Evolutionary conservation across 2,113 vertebrate genomes (phyloP).

Genomic region (Oceanodroma tethys): DNA sequence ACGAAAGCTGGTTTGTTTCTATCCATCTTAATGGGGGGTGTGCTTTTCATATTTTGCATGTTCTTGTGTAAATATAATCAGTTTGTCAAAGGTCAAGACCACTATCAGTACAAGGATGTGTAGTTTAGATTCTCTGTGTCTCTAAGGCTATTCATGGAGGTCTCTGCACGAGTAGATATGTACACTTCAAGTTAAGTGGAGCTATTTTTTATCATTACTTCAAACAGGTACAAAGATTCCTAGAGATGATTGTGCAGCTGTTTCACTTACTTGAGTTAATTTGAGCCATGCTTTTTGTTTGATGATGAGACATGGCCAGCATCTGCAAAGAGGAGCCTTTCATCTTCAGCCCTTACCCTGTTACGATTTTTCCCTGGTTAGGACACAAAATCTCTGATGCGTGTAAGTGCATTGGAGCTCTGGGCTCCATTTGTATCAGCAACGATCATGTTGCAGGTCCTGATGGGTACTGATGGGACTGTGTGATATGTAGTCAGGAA

Average conservation of each 20-base stretch:
- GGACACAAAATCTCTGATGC: not conserved
- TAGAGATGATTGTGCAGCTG: not conserved
- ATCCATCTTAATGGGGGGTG: rapidly evolving
- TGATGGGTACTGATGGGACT: not conserved
- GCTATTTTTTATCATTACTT: not conserved
- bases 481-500: not conserved
- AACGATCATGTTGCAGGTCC: not conserved
- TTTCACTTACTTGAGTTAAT: not conserved
- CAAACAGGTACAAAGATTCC: not conserved
- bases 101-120: rapidly evolving
- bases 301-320: not conserved
- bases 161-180: not conserved
- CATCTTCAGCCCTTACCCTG: not conserved
- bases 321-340: not conserved
- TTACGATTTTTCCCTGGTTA: not conserved
- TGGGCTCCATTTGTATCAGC: not conserved
- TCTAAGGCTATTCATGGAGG: not conserved
- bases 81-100: not conserved
- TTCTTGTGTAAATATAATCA: not conserved
- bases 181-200: not conserved
- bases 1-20: not conserved
- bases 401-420: not conserved
- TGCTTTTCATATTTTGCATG: not conserved
- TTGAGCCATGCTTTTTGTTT: not conserved
- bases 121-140: not conserved